Base-by-base conservation (phyloP, 2,797 vertebrate species). In the Siniperca undulata region DNA sequence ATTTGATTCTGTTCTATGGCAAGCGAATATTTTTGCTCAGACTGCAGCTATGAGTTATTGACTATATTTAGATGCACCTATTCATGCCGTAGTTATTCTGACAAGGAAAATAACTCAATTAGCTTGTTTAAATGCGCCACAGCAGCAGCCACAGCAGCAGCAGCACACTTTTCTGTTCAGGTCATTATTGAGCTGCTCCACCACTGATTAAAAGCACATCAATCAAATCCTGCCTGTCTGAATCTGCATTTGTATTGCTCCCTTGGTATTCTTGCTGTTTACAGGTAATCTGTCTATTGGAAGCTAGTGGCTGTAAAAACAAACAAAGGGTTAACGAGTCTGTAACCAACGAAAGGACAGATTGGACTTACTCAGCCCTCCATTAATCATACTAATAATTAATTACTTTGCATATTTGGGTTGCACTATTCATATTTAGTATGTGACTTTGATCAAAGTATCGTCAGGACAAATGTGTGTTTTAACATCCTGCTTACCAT, bases 171-270 rank as follows among this genome's bases (percentile, higher is more conserved):
- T 65, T 36, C 38, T 70, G 9, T 74, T 38, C 61, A 72, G 48
- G 44, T 71, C 42, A 40, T 81, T 78, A 86, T 30, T 78, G 75
- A 74, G 74, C 66, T 76, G 70, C 84, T 72, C 46, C 65, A 27
- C 69, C 60, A 19, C 60, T 17, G 34, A 80, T 72, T 77, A 44
- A 68, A 76, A 53, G 66, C 70, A 34, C 77, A 85, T 58, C 79
- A 65, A 16, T 89, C 73, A 83, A 7, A 74, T 61, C 50, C 44
- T 59, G 50, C 73, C 40, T 36, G 62, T 77, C 52, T 71, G 38
- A 53, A 78, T 62, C 38, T 84, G 68, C 70, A 80, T 75, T 65
- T 62, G n/a, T 70, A 74, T 75, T 9, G n/a, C 85, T 84, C 76
- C 78, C 81, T 46, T 77, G 61, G 72, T 55, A 36, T 66, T 59